Evolutionary conservation across 2,888 invertebrate genomes (phyloP).

Genomic region (Leucophora obtusa): DNA sequence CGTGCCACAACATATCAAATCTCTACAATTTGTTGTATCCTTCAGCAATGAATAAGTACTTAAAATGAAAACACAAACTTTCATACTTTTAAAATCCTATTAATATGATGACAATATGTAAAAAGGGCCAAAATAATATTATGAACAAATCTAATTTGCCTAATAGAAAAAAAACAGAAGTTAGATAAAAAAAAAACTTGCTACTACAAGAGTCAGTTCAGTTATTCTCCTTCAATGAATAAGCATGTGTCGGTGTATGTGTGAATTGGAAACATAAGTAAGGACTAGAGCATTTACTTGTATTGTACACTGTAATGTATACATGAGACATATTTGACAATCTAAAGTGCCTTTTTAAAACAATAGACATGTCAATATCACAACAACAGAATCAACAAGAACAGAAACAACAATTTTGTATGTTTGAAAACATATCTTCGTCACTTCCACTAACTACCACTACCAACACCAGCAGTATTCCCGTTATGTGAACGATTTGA

Average conservation of each 20-base stretch:
- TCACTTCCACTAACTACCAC: background rate
- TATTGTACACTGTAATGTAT: conserved; percentile 6
- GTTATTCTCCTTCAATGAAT: conserved; percentile 22
- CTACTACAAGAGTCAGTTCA: background rate
- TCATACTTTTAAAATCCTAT: conserved; percentile 52
- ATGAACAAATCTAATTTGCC: conserved; percentile 60
- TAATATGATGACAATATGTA: conserved; percentile 37
- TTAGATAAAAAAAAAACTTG: background rate
- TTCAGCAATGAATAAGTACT: conserved; percentile 4
- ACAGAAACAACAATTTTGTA: conserved; percentile 11
- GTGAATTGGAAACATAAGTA: background rate
- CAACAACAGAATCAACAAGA: conserved; percentile 26
- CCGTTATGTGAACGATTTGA: conserved; percentile 28
- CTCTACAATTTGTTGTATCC: conserved; percentile 17
- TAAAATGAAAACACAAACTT: conserved; percentile 31
- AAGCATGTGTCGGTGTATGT: background rate
- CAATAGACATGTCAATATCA: conserved; percentile 51
- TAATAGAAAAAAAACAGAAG: conserved; percentile 26
- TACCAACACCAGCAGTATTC: background rate
- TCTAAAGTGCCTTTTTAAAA: conserved; percentile 60
- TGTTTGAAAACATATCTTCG: background rate
- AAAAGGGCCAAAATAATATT: conserved; percentile 47
- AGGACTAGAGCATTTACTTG: background rate
- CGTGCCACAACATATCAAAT: background rate
- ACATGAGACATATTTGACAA: conserved; percentile 55